A percentile compares a stretch with the other conserved stretches of the same genome.
These are phyloP conservation scores for Pentamera pediparva DNA, from an alignment of 53 echinoderm and acorn worm genomes.

Conservation along the genomic window DNA sequence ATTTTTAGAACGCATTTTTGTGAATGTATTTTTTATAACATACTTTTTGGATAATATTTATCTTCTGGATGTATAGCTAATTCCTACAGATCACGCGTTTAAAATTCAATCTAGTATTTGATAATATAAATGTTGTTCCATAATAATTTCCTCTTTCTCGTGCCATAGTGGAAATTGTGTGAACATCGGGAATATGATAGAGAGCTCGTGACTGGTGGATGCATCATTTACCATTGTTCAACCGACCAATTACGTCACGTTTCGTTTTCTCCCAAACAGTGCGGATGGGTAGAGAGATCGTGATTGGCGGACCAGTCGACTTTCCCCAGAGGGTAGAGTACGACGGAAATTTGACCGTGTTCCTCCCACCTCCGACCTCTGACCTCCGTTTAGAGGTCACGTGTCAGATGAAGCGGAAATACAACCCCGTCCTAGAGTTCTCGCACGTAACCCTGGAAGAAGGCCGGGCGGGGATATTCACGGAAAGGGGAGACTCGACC, in stretches of 20 bases:
- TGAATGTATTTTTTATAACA: no score
- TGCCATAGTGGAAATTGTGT: no score
- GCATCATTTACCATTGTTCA: no score
- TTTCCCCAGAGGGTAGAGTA: not conserved
- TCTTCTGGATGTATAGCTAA: no score
- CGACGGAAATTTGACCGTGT: slow-evolving; percentile 6
- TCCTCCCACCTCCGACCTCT: slow-evolving; percentile 8
- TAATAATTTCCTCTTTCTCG: no score
- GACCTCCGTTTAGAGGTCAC: not conserved
- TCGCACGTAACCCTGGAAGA: not conserved
- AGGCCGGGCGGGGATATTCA: not conserved
- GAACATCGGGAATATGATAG: no score
- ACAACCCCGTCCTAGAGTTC: not conserved
- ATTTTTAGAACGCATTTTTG: no score
- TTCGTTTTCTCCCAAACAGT: not conserved
- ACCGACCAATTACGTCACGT: not conserved
- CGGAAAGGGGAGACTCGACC: not conserved
- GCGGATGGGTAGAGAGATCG: not conserved
- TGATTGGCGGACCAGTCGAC: not conserved
- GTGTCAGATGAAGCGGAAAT: not conserved
- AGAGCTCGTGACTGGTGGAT: no score
- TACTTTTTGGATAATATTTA: no score
- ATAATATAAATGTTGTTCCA: no score
- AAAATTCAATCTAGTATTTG: no score
- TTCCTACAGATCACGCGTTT: no score